A percentile compares a stretch with the other conserved stretches of the same genome.
Evolutionary conservation across 1,140 invertebrate species (phyloP).

Genomic region (Coelopa frigida): DNA sequence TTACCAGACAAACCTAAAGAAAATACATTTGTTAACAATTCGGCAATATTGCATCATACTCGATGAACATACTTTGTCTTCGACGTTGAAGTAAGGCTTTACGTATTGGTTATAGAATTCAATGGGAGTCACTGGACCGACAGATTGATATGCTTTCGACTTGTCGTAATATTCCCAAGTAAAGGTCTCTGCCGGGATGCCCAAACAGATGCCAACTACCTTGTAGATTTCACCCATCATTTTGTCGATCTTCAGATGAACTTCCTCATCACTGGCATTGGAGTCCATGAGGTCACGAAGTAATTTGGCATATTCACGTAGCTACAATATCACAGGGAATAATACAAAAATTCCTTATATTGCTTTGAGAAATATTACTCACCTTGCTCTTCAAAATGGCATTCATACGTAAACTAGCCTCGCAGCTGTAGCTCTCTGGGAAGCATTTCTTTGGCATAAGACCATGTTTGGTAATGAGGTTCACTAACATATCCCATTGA

Average conservation of each 20-base stretch:
- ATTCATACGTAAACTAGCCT: conserved; percentile 67
- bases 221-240: conserved; percentile 73
- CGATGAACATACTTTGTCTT: conserved; percentile 61
- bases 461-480: conserved; percentile 79
- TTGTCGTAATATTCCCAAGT: conserved; percentile 87
- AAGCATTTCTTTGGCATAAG: conserved; percentile 82
- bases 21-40: conserved; percentile 11
- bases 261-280: conserved; percentile 38
- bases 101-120: conserved; percentile 78
- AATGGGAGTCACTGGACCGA: conserved; percentile 69
- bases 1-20: conserved; percentile 69
- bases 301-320: conserved; percentile 73
- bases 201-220: conserved; percentile 72
- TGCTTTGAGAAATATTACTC: too few relatives aligned
- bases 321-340: conserved; percentile 42
- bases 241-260: conserved; percentile 53
- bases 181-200: conserved; percentile 71
- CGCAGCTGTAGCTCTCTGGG: conserved; percentile 72
- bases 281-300: conserved; percentile 56
- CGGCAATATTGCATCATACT: not conserved
- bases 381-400: conserved; percentile 74
- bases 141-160: conserved; percentile 64
- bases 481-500: conserved; percentile 87
- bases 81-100: conserved; percentile 70
- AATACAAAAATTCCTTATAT: not conserved